Base-by-base conservation (phyloP, 2,113 vertebrate species). In the Struthio camelus region DNA sequence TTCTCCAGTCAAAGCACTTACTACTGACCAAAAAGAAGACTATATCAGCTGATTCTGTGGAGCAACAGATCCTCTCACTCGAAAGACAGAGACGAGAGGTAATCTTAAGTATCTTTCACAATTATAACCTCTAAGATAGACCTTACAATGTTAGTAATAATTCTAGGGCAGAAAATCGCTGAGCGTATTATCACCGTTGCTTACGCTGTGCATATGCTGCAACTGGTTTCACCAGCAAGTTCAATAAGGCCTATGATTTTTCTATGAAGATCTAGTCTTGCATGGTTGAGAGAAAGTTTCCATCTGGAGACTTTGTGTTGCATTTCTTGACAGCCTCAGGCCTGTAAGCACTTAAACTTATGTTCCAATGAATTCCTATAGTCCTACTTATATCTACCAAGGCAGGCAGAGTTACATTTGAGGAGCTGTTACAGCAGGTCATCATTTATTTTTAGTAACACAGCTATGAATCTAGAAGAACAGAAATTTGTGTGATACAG, bases 31-130 rank as follows among this genome's bases (percentile, higher is more conserved):
- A 94, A 92, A 97, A 95, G 91, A 96, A 85, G 48, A 92, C 85
- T 50, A 2, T 38, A 28, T 72, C 96, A 32, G 61, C 71, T 44
- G 82, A 1, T 91, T 86, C 80, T 80, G 93, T 96, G 85, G 95
- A 98, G 69, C 75, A 93, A 44, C 97, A 97, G 86, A 97, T 98
- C 87, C 88, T 69, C 44, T 92, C 64, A 15, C 85, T 98, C 95
- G 97, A 98, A 96, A 98, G 97, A 72, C 98, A 98, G 95, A 98
- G 91, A 72, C 76, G 87, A 96, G 98, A 98, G 98, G 98, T 98
- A 97, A 93, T 77, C 56, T 85, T 58, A 83, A 85, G 6, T 50
- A 54, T 50, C 4, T 13, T 73, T 73, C 72, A 42, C 70, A 70
- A 25, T 4, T 32, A 32, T 3, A 59, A 27, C 8, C 9, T 64